These are phyloP conservation scores for Rotaria sp. DNA, from an alignment of 2,888 invertebrate species.

Conservation along the genomic window DNA sequence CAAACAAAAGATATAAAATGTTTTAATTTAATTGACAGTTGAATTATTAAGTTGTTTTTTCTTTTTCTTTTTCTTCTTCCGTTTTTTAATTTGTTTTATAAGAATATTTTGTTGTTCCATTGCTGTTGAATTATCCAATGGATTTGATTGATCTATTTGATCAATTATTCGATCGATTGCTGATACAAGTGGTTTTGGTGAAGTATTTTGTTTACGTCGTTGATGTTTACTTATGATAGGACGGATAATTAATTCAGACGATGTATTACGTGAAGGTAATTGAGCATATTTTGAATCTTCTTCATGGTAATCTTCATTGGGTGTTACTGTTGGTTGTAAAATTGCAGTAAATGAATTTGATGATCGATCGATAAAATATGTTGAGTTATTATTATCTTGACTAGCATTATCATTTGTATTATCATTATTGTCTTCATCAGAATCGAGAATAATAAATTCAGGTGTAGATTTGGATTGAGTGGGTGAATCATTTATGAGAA, in stretches of 20 bases:
- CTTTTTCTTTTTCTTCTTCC: neutral
- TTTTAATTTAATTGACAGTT: too few species aligned
- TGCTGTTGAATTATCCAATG: neutral
- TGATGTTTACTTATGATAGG: neutral
- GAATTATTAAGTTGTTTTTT: neutral
- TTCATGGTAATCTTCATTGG: neutral
- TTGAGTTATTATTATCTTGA: neutral
- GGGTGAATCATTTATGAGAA: neutral
- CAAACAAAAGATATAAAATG: too few species aligned
- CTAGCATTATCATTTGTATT: neutral
- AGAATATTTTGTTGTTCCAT: neutral
- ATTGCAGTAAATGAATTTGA: neutral
- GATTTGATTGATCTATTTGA: neutral
- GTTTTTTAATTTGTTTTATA: neutral
- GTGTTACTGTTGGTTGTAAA: neutral
- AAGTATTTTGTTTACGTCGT: neutral
- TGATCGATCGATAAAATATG: neutral
- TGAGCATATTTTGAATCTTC: conserved; percentile 4
- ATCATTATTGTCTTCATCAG: neutral
- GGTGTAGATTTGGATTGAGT: neutral
- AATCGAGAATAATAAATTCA: neutral
- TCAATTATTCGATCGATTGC: neutral
- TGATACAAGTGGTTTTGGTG: neutral
- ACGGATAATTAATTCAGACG: neutral
- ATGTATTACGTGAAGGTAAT: neutral